Evolutionary conservation across 1,140 invertebrate species (phyloP).

Genomic region (Lordiphosa stackelbergi): DNA sequence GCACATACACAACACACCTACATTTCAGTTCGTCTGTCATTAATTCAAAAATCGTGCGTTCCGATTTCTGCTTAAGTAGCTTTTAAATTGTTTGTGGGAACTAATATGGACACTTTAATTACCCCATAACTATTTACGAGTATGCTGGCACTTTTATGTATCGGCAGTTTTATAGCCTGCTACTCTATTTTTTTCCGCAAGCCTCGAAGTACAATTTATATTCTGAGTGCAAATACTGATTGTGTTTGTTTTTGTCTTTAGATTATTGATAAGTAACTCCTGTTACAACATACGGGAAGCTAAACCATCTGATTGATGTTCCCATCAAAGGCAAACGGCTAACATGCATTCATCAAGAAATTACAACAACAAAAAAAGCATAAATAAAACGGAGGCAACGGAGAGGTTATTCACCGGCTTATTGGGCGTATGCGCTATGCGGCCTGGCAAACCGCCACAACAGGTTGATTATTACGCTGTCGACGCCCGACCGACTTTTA

Average conservation of each 20-base stretch:
- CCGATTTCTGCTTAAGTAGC: neutral
- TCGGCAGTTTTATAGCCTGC: slow-evolving; percentile 1
- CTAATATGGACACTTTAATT: neutral
- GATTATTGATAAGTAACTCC: neutral
- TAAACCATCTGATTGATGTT: slow-evolving; percentile 35
- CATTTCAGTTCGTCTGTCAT: too few species aligned
- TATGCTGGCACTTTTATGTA: slow-evolving; percentile 3
- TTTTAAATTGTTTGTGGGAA: neutral
- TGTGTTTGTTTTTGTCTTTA: too few species aligned
- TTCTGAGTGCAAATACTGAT: too few species aligned
- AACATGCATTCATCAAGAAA: slow-evolving; percentile 11
- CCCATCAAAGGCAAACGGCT: slow-evolving; percentile 12
- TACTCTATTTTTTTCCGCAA: neutral
- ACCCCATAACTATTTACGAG: neutral
- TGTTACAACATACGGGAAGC: neutral
- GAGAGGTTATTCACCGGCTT: slow-evolving; percentile 40
- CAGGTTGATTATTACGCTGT: slow-evolving; percentile 39
- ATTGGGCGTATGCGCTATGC: slow-evolving; percentile 38
- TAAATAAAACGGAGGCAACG: slow-evolving; percentile 3
- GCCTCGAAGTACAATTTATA: neutral
- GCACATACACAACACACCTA: too few species aligned
- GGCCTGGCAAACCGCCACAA: slow-evolving; percentile 36
- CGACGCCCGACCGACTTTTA: slow-evolving; percentile 8
- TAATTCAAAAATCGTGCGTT: too few species aligned
- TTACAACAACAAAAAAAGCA: neutral